phyloP scores from a whole-genome alignment of 2,888 invertebrate species.

The Holacanthella duospinosa region DNA sequence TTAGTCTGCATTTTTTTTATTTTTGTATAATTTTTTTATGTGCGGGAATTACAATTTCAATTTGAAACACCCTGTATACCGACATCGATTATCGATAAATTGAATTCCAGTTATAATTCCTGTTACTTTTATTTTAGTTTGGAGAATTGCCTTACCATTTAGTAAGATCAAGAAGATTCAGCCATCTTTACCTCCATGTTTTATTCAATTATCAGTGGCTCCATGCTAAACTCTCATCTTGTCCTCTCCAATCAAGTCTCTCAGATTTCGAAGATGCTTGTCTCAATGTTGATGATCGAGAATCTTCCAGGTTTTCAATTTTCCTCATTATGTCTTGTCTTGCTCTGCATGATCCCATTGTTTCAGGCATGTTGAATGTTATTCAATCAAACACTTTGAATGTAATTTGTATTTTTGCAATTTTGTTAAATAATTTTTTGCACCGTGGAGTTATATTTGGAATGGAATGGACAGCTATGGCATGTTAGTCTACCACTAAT shows the following conservation, averaged over 20 bases:
- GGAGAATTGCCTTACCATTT: slow-evolving; percentile 92
- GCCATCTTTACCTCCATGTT: slow-evolving; percentile 80
- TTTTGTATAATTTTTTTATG: too few species aligned
- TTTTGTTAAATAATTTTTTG: not conserved
- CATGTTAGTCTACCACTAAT: too few species aligned
- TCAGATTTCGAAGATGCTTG: slow-evolving; percentile 93
- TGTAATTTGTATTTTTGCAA: not conserved
- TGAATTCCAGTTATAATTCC: too few species aligned
- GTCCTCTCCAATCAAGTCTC: slow-evolving; percentile 85
- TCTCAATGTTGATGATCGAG: slow-evolving; percentile 66
- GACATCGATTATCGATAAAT: too few species aligned
- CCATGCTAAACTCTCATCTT: slow-evolving; percentile 87
- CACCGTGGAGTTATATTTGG: not conserved
- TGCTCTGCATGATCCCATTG: too few species aligned
- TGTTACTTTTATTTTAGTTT: slow-evolving; percentile 50
- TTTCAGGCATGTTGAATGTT: not conserved
- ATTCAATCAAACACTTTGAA: too few species aligned
- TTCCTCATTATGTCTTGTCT: too few species aligned
- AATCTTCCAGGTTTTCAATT: slow-evolving; percentile 65
- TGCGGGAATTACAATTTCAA: too few species aligned
- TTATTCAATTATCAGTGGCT: slow-evolving; percentile 97
- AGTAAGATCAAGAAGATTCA: slow-evolving; percentile 77
- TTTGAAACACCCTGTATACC: too few species aligned
- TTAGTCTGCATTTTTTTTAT: too few species aligned
- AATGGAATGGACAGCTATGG: not conserved